Conservation (phyloP, 2,797 vertebrate species). For the Atherinosoma microstoma region DNA sequence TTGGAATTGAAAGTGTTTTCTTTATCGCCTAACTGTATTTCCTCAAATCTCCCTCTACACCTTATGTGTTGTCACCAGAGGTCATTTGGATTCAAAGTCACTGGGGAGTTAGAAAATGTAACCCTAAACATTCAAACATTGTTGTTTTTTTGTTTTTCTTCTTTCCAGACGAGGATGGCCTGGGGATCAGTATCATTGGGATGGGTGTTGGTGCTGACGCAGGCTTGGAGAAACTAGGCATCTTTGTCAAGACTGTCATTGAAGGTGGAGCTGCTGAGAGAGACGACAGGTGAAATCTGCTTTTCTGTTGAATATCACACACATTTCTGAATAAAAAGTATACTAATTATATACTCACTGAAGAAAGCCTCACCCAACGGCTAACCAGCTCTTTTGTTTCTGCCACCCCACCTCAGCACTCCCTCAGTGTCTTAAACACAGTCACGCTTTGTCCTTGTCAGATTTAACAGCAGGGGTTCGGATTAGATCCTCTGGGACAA, state of each 20-base stretch:
- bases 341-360: neutral
- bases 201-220: conserved; percentile 99
- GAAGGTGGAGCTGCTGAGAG: conserved; percentile 95
- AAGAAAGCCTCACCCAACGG: conserved; percentile 11
- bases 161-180: conserved; percentile 92
- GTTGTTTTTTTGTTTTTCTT: conserved; percentile 6
- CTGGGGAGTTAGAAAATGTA: conserved; percentile 12
- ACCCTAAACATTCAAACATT: neutral
- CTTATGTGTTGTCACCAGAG: neutral
- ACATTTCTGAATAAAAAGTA: neutral
- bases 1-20: neutral
- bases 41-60: neutral
- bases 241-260: conserved; percentile 98
- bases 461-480: conserved; percentile 68
- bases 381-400: conserved; percentile 23
- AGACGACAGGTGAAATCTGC: conserved; percentile 89
- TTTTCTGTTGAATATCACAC: neutral
- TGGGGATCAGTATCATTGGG: conserved; percentile 98
- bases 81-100: conserved; percentile 8
- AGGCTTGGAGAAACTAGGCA: conserved; percentile 96
- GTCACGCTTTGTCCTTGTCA: conserved; percentile 59
- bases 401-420: conserved; percentile 4
- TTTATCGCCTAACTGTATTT: neutral
- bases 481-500: conserved; percentile 56
- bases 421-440: conserved; percentile 6